Percentiles rank a stretch among this genome's conserved stretches.
phyloP scores from a whole-genome alignment of 2,888 invertebrate species.

The Spatulosminthurus flaviceps region DNA sequence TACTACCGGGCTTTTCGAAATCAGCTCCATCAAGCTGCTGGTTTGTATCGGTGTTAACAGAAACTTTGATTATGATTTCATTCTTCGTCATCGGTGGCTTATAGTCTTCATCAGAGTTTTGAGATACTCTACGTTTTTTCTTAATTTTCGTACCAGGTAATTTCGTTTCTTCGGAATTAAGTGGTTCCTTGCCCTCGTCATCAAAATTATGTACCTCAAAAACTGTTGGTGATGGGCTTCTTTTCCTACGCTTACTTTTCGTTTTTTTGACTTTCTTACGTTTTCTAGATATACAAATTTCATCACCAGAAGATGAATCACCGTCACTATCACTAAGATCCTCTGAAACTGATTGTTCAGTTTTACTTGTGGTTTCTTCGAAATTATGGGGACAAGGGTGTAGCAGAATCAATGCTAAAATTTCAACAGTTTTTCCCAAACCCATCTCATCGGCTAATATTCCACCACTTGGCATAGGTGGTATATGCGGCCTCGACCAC shows the following conservation, averaged over 20 bases:
- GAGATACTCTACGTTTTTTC: neutral
- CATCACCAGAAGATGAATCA: neutral
- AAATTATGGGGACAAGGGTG: constrained; percentile 66
- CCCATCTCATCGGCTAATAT: constrained; percentile 86
- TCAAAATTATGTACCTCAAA: constrained; percentile 44
- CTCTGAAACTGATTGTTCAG: no score
- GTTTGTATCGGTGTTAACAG: no score
- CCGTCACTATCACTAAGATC: constrained; percentile 30
- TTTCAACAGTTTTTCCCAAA: constrained; percentile 81
- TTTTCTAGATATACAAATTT: neutral
- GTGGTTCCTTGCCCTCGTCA: neutral
- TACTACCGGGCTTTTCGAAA: neutral
- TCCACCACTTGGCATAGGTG: constrained; percentile 71
- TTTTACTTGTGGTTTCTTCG: constrained; percentile 41
- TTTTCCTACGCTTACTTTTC: constrained; percentile 32
- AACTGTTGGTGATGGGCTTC: constrained; percentile 56
- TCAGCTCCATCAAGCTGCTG: neutral
- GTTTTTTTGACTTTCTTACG: constrained; percentile 34
- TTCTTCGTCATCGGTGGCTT: no score
- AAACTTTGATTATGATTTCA: no score
- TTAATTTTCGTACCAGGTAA: neutral
- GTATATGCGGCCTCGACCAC: constrained; percentile 61
- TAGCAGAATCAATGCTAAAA: constrained; percentile 74
- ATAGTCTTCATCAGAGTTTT: constrained; percentile 6
- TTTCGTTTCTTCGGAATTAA: neutral